Evolutionary conservation across 2,888 invertebrate species (phyloP).

Genomic region (Thelaira solivaga): DNA sequence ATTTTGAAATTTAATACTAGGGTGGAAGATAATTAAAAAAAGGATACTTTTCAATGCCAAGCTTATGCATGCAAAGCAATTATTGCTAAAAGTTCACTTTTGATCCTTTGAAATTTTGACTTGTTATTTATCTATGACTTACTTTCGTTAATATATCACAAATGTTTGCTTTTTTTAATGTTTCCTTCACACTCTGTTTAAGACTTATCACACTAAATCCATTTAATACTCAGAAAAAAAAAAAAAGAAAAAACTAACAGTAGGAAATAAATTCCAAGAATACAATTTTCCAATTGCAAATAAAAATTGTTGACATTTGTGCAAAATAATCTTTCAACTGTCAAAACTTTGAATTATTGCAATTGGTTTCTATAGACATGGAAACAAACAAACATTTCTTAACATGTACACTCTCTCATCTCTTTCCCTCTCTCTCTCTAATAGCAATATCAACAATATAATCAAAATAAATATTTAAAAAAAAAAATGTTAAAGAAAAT

Average conservation of each 20-base stretch:
- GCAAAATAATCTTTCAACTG: conserved; percentile 62
- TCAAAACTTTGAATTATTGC: conserved; percentile 62
- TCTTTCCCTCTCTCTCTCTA: no score
- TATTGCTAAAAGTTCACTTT: no score
- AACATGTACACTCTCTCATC: no score
- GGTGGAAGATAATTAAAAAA: no score
- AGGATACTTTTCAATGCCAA: no score
- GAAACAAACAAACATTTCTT: conserved; percentile 32
- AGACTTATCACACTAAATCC: conserved; percentile 3
- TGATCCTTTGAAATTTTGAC: no score
- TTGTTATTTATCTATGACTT: no score
- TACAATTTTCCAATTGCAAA: conserved; percentile 35
- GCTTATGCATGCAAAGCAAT: no score
- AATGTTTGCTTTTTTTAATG: no score
- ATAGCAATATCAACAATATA: conserved; percentile 16
- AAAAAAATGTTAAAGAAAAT: neutral
- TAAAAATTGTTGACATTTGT: conserved; percentile 61
- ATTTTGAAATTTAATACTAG: no score
- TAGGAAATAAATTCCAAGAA: neutral
- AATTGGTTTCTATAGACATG: conserved; percentile 48
- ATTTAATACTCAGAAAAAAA: neutral
- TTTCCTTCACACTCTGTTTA: no score
- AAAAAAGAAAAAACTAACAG: neutral
- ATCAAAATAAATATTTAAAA: conserved; percentile 46
- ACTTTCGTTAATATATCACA: no score